phyloP scores from a whole-genome alignment of 2,113 vertebrate genomes.

The Myotis yumanensis region DNA sequence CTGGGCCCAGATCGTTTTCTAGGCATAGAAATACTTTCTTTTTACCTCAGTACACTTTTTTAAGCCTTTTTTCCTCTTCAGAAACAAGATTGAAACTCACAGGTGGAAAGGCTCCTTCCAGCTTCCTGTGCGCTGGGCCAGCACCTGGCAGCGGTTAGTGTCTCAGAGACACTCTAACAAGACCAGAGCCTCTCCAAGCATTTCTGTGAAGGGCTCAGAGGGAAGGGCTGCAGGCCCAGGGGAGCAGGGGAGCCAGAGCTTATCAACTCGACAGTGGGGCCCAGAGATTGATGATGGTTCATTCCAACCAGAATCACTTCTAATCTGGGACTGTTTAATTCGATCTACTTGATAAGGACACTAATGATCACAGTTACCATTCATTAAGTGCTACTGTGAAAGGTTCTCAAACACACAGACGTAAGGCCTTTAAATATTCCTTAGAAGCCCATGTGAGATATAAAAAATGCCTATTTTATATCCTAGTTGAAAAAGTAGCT shows the following conservation, averaged over 20 bases:
- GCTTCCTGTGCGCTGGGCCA: slow-evolving; percentile 68
- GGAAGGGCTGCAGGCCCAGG: not conserved
- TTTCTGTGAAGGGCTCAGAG: not conserved
- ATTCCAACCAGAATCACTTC: not conserved
- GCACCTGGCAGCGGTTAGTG: slow-evolving; percentile 51
- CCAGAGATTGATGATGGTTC: not conserved
- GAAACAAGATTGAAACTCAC: slow-evolving; percentile 70
- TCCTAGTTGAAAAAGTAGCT: not conserved
- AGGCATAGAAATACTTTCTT: slow-evolving; percentile 54
- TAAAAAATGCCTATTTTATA: not conserved
- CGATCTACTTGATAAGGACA: not conserved
- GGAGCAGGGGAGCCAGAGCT: not conserved
- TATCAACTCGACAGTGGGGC: not conserved
- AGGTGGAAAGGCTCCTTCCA: slow-evolving; percentile 58
- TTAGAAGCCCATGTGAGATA: not conserved
- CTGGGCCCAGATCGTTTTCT: not conserved
- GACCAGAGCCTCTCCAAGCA: slow-evolving; percentile 43
- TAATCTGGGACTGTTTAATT: not conserved
- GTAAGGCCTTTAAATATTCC: not conserved
- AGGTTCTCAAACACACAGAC: not conserved
- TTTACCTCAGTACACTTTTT: slow-evolving; percentile 24
- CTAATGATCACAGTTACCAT: not conserved
- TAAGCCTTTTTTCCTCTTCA: slow-evolving; percentile 48
- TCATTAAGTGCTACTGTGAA: not conserved
- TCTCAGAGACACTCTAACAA: slow-evolving; percentile 35